These are phyloP conservation scores for Lordiphosa collinella DNA, from an alignment of 1,140 invertebrate species.

Conservation along the genomic window DNA sequence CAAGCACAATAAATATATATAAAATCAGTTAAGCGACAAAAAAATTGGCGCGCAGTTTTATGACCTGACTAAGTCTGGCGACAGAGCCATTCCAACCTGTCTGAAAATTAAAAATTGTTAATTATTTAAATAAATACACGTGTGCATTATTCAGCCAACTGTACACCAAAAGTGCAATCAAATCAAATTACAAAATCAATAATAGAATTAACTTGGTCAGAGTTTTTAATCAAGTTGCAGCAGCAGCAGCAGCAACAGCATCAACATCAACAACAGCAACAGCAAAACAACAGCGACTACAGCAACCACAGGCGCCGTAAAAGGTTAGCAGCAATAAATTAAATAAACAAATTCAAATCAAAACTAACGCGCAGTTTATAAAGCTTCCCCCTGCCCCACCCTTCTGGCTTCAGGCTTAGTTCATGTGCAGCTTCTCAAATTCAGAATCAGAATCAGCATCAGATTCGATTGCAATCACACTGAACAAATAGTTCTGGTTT, in stretches of 20 bases:
- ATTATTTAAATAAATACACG: slow-evolving; percentile 31
- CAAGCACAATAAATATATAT: slow-evolving; percentile 21
- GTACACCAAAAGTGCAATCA: slow-evolving; percentile 13
- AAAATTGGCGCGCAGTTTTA: slow-evolving; percentile 37
- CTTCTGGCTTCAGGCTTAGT: neutral
- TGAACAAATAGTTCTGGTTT: slow-evolving; percentile 5
- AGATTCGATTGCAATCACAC: slow-evolving; percentile 34
- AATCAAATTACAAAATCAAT: neutral
- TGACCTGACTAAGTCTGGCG: slow-evolving; percentile 17
- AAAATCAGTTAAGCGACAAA: slow-evolving; percentile 20
- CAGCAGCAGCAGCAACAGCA: slow-evolving; percentile 1
- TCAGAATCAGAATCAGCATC: neutral
- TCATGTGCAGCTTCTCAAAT: slow-evolving; percentile 17
- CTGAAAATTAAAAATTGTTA: slow-evolving; percentile 15
- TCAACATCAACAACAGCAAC: neutral
- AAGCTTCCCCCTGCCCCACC: slow-evolving; percentile 7
- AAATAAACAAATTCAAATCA: slow-evolving; percentile 35
- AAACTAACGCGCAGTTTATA: slow-evolving; percentile 60
- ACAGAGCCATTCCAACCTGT: slow-evolving; percentile 6
- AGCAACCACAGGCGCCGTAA: slow-evolving; percentile 14
- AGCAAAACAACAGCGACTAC: slow-evolving; percentile 3
- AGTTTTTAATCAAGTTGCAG: slow-evolving; percentile 29
- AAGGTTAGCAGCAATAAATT: slow-evolving; percentile 52
- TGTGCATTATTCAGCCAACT: slow-evolving; percentile 7
- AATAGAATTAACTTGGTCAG: slow-evolving; percentile 14